Evolutionary conservation across 2,888 invertebrate species (phyloP), one percentile per base, ranked within the genome.

Genomic region (Drosophila nr. perissopoda): DNA sequence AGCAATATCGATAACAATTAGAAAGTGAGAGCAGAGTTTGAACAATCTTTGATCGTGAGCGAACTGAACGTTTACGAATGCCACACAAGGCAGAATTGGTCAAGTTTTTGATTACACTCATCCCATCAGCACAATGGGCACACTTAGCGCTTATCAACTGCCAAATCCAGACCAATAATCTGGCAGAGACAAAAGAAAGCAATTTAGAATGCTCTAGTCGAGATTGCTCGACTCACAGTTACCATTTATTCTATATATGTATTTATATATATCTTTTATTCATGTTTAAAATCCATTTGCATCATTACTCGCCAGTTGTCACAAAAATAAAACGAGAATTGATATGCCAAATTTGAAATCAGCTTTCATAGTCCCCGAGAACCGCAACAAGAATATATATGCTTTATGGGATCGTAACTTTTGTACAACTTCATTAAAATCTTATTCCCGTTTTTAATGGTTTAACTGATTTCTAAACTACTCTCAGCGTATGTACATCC

Each of bases 41-140:
- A 6, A 21, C 6, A 21, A 21, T 21, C 21, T 11, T 2, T 21
- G 1, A 1, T 40, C n/a, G 21, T 11, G n/a, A 11, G 21, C 16
- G 1, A 45, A 21, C 21, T 10, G 2, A 56, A 70, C 56, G 51
- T 56, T 70, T 53, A 1, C 57, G 51, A 45, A 67, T 40, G 1
- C 11, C 10, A 36, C 42, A 36, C 25, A 40, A 33, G 10, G 33
- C 33, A 33, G 33, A 33, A 10, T 33, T 33, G 33, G 10, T 11
- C 10, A 33, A 33, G 33, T 31, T 8, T 21, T 40, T n/a, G 10
- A n/a, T 18, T 4, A 10, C 18, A 18, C 18, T 38, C 3, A 7
- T 18, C 3, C 7, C 38, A 38, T 8, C 8, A 18, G 18, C 8
- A 8, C 18, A 1, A 11, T 11, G 3, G 42, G 11, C 42, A 13